Evolutionary conservation across 2,888 invertebrate genomes (phyloP), one percentile per base, ranked within the genome.

Genomic region (Pachliopta kotzebuea): DNA sequence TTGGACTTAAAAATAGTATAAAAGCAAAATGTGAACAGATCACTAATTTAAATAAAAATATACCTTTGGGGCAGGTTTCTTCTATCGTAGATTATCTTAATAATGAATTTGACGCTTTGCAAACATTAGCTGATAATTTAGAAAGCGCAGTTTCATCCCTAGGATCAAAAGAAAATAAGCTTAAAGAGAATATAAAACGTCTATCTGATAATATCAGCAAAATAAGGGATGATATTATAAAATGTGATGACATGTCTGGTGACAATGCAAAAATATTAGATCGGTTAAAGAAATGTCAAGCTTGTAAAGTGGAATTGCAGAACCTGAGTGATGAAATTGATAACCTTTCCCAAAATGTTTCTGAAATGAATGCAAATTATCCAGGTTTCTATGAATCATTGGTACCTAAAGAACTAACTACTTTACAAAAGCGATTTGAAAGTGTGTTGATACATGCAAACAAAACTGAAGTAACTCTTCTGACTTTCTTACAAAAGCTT

Each of bases 181-280:
- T 97, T 8, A 94, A 95, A 70, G 93, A 93, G 56, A 94, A 94
- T 26, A 94, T 97, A 21, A 97, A 96, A 84, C 88, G 88, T 7
- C 92, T 94, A 0, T 94, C 95, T 6, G 96, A 95, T 67, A 92
- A 92, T 67, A 93, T 97, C 0, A 94, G 95, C 20, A 94, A 94
- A 79, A 92, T 97, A 23, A 94, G 97, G 21, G 97, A 97, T 77
- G 94, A 95, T 53, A 94, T 97, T n/a, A 95, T 96, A 53, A 96
- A 96, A 82, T 97, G 97, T 78, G 98, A 98, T 78, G 97, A 97
- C 76, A 93, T 97, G 86, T 96, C 96, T 4, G 98, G 98, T 0
- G 96, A 96, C 72, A 97, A 97, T 75, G 93, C 94, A 0, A 96
- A 96, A 78, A 95, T 98, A 65, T 92, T 97, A 62, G 94, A 95